Base-by-base conservation (phyloP, 2,888 invertebrate species). In the Tetragonula carbonaria region DNA sequence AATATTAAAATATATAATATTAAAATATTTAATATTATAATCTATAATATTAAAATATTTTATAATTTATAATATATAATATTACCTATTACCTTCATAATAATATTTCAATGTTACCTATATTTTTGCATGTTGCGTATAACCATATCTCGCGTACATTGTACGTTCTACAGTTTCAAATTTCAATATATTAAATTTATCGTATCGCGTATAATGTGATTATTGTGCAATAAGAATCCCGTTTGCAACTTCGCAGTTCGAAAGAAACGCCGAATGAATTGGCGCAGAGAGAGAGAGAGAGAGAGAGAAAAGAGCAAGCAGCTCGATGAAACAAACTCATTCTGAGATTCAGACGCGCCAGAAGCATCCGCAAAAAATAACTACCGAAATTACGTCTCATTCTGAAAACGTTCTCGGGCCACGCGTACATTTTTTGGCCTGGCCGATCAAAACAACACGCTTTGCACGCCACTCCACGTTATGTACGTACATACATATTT, bases 351-450 rank as follows among this genome's bases (percentile, higher is more conserved):
- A 28, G 83, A 73, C 80, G 55, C 28, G 84, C 62, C 68, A 75
- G 53, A 73, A 76, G 71, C 63, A 72, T 75, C 67, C 74, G 73
- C 59, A 28, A 75, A 87, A 82, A 87, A 85, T 78, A 80, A 74
- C 80, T 51, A 63, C 57, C 66, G 67, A 73, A 82, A 87, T 85
- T 80, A 80, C 82, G 67, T 70, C 72, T 55, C 79, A 55, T 71
- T 62, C 66, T n/a, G 68, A 72, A 28, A 63, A 70, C 23, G 66
- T 66, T 74, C 38, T 57, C 45, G 74, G 38, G 16, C 53, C 70
- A 38, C n/a, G 65, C 70, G 65, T 38, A 68, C 57, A 76, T 50
- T 84, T 75, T 84, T 74, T 82, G 74, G 67, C 70, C 57, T 4
- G 23, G 16, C 55, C 13, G 50, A 28, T 53, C 53, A 65, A 84